Base-by-base conservation (phyloP, 2,797 vertebrate genomes). In the Enteromius afrohamiltoni region DNA sequence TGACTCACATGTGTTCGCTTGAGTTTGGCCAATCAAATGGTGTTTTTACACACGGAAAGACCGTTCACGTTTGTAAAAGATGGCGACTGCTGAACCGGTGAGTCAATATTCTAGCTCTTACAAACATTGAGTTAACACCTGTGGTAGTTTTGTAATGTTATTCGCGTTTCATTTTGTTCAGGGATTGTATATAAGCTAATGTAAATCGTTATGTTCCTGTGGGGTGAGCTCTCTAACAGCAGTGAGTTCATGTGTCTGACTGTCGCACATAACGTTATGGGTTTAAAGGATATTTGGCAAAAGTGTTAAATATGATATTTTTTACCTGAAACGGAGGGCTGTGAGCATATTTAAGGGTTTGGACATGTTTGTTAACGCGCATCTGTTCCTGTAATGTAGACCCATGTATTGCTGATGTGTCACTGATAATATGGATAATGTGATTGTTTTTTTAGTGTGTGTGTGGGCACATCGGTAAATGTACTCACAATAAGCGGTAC, bases 71-170 rank as follows among this genome's bases (percentile, higher is more conserved):
- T 93, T 91, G 90, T 93, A 90, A 95, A 98, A 98, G 95, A 98
- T 99, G 97, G 97, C 97, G 97, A 93, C 97, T 88, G 96, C 96
- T 89, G 93, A 97, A 91, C 93, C 96, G 96, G 97, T 99, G 95
- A 97, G 97, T 96, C 83, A 60, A 45, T 68, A 55, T 19, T 71
- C 78, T 51, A 37, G 53, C 8, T 9, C 40, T 47, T 14, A 69
- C 75, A 62, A 83, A 71, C 53, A 14, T 21, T 51, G 16, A 19
- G 31, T 26, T 17, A 14, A 37, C 26, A 19, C 10, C 3, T 17
- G 1, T 26, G 3, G 6, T 13, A 9, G 55, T 47, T 37, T 1
- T 40, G 11, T 23, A 51, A 23, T 26, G 0, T 37, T 49, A 8
- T 19, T 14, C 37, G 9, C 26, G 58, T 53, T 83, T 45, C 19